Evolutionary conservation across 2,113 vertebrate species (phyloP).

Genomic region (Xyliphius kryptos): DNA sequence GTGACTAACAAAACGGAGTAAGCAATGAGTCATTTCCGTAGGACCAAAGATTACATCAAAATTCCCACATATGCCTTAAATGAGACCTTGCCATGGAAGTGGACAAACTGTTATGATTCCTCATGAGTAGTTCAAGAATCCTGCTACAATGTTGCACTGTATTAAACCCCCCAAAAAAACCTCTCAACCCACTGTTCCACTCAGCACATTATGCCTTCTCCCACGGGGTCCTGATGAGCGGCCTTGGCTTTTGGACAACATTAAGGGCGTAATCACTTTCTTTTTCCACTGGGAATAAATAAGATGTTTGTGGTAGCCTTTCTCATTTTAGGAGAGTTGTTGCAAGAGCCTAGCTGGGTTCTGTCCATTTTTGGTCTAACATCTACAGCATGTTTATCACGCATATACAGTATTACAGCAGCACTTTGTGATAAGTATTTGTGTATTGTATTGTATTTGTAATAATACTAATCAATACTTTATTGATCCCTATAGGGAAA

Average conservation of each 20-base stretch:
- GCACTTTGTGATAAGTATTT: no score
- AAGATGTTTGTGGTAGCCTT: constrained; percentile 47
- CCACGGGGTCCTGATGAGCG: constrained; percentile 59
- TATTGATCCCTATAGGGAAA: no score
- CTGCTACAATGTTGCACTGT: constrained; percentile 33
- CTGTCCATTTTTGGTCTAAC: no score
- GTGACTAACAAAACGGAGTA: constrained; percentile 16
- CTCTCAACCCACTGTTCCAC: constrained; percentile 54
- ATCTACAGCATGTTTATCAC: no score
- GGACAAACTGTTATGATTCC: constrained; percentile 21
- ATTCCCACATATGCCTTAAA: constrained; percentile 10
- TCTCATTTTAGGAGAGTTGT: constrained; percentile 41
- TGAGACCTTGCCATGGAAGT: constrained; percentile 5
- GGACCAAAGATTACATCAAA: constrained; percentile 28
- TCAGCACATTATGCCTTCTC: constrained; percentile 62
- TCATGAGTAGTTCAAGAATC: constrained; percentile 7
- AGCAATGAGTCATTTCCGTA: constrained; percentile 21
- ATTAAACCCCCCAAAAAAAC: constrained; percentile 50
- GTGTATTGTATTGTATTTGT: no score
- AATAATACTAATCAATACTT: no score
- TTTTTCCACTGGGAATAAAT: constrained; percentile 50
- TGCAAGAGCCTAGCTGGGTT: constrained; percentile 4
- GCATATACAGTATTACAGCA: no score
- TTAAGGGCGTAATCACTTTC: constrained; percentile 52
- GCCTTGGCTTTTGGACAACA: constrained; percentile 54